A percentile compares a stretch with the other conserved stretches of the same genome.
phyloP scores from a whole-genome alignment of 2,113 vertebrate genomes.

The Passer domesticus region DNA sequence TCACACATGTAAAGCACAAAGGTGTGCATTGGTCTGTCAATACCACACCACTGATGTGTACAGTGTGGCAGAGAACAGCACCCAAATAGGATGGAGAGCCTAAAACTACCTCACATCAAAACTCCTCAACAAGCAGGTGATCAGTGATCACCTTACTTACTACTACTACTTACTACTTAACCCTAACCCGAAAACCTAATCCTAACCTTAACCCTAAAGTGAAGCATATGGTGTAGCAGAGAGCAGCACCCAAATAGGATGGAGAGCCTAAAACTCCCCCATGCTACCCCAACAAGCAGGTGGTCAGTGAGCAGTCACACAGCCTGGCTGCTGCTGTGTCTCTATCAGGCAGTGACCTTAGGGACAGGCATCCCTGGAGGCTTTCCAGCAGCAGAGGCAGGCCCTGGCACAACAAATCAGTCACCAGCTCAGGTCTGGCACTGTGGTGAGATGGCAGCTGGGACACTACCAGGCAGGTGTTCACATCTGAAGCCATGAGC shows the following conservation, averaged over 20 bases:
- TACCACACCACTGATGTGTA: too few species aligned
- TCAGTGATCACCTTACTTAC: not conserved
- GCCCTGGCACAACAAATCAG: not conserved
- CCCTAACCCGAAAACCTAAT: too few species aligned
- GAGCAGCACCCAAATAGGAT: not conserved
- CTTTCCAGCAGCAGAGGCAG: not conserved
- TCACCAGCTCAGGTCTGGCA: not conserved
- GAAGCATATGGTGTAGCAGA: not conserved
- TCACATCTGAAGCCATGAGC: not conserved
- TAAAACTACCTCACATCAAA: not conserved
- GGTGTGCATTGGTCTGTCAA: not conserved
- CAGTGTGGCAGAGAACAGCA: not conserved
- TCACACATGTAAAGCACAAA: not conserved
- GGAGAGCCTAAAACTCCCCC: not conserved
- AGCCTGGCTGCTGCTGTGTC: not conserved
- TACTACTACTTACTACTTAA: not conserved
- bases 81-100: not conserved
- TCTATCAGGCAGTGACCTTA: not conserved
- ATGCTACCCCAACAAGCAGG: not conserved
- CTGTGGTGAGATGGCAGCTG: not conserved
- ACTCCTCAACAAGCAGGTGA: not conserved
- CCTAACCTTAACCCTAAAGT: not conserved
- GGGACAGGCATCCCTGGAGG: not conserved
- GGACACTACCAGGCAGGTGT: not conserved
- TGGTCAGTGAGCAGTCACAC: not conserved